Evolutionary conservation across 2,797 vertebrate genomes (phyloP), one percentile per base, ranked within the genome.

Genomic region (Pseudochromis fuscus): DNA sequence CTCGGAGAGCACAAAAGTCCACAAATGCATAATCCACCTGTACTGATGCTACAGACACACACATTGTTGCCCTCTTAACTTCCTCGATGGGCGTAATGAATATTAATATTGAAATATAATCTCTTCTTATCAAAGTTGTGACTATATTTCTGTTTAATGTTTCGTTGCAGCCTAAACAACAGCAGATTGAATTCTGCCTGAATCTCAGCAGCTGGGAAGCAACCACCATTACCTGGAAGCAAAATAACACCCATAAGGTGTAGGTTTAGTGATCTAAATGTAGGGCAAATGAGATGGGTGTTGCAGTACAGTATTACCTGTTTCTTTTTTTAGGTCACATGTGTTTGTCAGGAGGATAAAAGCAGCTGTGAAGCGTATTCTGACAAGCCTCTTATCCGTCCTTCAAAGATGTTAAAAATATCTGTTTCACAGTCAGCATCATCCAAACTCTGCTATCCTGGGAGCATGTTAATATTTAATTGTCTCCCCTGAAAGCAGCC

Each of bases 331-430:
- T 65, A 72, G 65, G 40, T 68, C 71, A 66, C 48, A 73, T 65
- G 65, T 63, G 10, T 52, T 67, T 70, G 63, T 62, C 63, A 48
- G 60, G 52, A 51, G 48, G 80, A 81, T 77, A 64, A 81, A 79
- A 75, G 70, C 76, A 71, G 55, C 58, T 58, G 56, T 42, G 46
- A 21, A 21, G 45, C 24, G 7, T 51, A 64, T 62, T 21, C 55
- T 67, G 79, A 80, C 57, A 62, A 60, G 73, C 59, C 42, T 79
- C 66, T 82, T 60, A 64, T 85, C 50, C 28, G 48, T 70, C 65
- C 50, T 77, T 77, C 69, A 82, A 75, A 79, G 45, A 55, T 69
- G 35, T 62, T 87, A 83, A 83, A 79, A 85, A 87, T 83, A 84
- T 31, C 67, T 0, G 0, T 74, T 72, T 78, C 37, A 60, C 55